Percentiles rank a stretch among this genome's conserved stretches.
These are phyloP conservation scores for Lysandra coridon DNA, from an alignment of 2,888 invertebrate genomes.

Conservation along the genomic window DNA sequence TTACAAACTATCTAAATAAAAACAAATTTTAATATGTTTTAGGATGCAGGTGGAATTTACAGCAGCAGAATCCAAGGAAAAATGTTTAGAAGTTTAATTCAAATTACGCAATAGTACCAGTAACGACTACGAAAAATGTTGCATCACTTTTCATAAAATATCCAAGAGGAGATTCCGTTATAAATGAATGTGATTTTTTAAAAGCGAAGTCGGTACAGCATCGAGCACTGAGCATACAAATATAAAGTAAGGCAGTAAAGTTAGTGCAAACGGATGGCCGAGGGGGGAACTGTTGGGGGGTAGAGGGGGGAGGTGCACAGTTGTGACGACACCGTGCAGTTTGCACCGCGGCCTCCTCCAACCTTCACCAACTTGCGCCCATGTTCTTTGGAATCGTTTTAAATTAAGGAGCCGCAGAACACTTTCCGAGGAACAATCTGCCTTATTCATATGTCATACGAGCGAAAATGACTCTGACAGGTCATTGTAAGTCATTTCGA, in stretches of 20 bases:
- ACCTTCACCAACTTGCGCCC: constrained; percentile 78
- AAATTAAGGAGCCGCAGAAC: constrained; percentile 77
- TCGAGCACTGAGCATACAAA: constrained; percentile 56
- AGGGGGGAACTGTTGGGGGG: constrained; percentile 43
- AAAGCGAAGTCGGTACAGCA: constrained; percentile 69
- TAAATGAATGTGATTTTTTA: constrained; percentile 41
- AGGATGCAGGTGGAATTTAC: neutral
- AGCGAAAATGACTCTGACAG: constrained; percentile 54
- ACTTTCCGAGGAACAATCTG: constrained; percentile 57
- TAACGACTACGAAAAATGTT: neutral
- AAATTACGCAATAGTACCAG: neutral
- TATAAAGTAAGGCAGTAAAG: constrained; percentile 45
- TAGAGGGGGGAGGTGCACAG: constrained; percentile 51
- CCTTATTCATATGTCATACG: constrained; percentile 55
- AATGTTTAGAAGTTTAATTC: neutral
- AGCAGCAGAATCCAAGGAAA: neutral
- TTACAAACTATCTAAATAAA: too few species aligned
- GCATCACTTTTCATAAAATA: constrained; percentile 16
- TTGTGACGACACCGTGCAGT: constrained; percentile 78
- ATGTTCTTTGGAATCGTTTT: constrained; percentile 80
- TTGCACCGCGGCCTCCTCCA: constrained; percentile 79
- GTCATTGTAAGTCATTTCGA: constrained; percentile 65
- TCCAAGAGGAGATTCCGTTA: neutral
- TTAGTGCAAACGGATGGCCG: constrained; percentile 62
- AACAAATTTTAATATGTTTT: neutral